Conservation (phyloP, 2,113 vertebrate genomes). For the Oryzias melastigma region DNA sequence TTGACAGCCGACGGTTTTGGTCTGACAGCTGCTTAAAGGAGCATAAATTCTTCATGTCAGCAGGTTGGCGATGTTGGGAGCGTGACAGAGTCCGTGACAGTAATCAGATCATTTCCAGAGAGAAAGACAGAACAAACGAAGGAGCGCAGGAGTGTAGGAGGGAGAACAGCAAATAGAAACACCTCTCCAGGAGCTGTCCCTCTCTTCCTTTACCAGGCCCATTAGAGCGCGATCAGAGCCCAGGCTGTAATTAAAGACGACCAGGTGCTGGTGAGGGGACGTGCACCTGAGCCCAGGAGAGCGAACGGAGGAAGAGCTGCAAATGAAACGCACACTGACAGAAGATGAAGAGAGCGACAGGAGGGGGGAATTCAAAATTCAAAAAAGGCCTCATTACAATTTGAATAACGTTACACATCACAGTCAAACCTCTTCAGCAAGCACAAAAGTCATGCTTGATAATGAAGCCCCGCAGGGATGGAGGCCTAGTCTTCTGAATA, state of each 20-base stretch:
- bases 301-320: slow-evolving; percentile 10
- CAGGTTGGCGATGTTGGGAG: neutral
- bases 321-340: slow-evolving; percentile 18
- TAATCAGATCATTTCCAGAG: neutral
- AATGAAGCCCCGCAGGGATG: slow-evolving; percentile 41
- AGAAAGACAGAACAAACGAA: neutral
- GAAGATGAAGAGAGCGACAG: slow-evolving; percentile 31
- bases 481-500: slow-evolving; percentile 24
- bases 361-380: slow-evolving; percentile 18
- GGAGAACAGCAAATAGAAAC: neutral
- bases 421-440: slow-evolving; percentile 32
- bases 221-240: slow-evolving; percentile 41
- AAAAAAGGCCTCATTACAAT: slow-evolving; percentile 34
- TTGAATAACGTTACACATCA: slow-evolving; percentile 41
- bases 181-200: slow-evolving; percentile 11
- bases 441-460: slow-evolving; percentile 38
- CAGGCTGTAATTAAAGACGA: slow-evolving; percentile 37
- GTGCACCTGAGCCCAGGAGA: slow-evolving; percentile 27
- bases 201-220: slow-evolving; percentile 11
- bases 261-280: slow-evolving; percentile 28
- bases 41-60: neutral
- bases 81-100: neutral
- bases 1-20: no score
- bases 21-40: no score
- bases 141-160: neutral